phyloP scores from a whole-genome alignment of 2,888 invertebrate genomes.

The Pheosia gnoma region DNA sequence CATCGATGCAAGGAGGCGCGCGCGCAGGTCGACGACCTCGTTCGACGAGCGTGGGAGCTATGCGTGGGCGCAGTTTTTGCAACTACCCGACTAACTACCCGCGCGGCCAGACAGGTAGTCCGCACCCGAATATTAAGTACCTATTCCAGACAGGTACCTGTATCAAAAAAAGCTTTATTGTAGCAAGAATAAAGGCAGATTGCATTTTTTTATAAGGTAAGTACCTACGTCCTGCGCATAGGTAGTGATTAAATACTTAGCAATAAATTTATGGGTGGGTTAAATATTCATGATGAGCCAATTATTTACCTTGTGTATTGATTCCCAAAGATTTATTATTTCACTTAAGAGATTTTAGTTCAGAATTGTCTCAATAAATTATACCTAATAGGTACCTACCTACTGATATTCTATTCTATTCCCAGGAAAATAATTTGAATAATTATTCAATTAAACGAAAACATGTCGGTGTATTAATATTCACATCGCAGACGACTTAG shows the following conservation, averaged over 20 bases:
- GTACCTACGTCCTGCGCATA: too few relatives aligned
- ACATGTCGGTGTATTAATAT: conserved; percentile 8
- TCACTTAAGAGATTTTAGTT: neutral
- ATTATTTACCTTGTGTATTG: too few relatives aligned
- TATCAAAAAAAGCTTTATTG: conserved; percentile 26
- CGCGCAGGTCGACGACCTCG: conserved; percentile 59
- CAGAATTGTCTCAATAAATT: neutral
- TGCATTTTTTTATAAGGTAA: neutral
- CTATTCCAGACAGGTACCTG: conserved; percentile 22
- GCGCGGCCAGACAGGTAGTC: conserved; percentile 47
- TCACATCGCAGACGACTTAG: conserved; percentile 1
- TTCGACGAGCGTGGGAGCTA: conserved; percentile 70
- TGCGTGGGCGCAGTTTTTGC: conserved; percentile 69
- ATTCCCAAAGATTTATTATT: neutral
- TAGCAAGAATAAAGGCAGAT: neutral
- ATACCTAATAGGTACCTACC: neutral
- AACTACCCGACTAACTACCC: conserved; percentile 63
- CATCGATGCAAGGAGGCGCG: conserved; percentile 67
- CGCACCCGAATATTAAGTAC: conserved; percentile 50
- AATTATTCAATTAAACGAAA: conserved; percentile 7
- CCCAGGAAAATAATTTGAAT: conserved; percentile 4
- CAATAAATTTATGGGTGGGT: too few relatives aligned
- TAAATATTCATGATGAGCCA: too few relatives aligned
- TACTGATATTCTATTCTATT: neutral
- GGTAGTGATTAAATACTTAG: too few relatives aligned